Conservation (phyloP, 2,888 invertebrate genomes). For the Dasysyrphus albostriatus region DNA sequence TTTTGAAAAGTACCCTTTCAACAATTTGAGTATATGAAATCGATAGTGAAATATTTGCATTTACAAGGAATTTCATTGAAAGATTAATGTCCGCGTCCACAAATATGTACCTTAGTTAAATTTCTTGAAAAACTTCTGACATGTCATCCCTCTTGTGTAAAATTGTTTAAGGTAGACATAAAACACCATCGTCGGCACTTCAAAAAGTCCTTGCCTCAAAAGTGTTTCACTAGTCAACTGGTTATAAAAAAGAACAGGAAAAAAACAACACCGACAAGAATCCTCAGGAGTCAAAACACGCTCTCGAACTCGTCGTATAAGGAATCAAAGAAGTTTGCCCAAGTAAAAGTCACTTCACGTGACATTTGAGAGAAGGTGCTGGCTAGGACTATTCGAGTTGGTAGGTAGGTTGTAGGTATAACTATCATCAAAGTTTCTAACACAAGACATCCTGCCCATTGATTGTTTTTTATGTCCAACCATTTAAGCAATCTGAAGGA, state of each 20-base stretch:
- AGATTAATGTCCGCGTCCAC: constrained; percentile 35
- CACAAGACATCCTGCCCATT: constrained; percentile 67
- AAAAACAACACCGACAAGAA: constrained; percentile 11
- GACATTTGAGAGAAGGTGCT: constrained; percentile 63
- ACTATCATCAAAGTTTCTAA: constrained; percentile 67
- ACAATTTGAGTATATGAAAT: background rate
- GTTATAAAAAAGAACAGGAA: constrained; percentile 26
- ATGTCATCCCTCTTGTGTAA: constrained; percentile 35
- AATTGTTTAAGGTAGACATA: constrained; percentile 21
- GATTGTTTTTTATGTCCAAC: constrained; percentile 73
- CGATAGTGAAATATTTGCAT: constrained; percentile 16
- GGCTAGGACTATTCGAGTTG: constrained; percentile 30
- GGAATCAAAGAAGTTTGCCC: constrained; percentile 63
- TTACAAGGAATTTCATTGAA: constrained; percentile 23
- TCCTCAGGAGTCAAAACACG: constrained; percentile 55
- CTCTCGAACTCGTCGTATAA: constrained; percentile 33
- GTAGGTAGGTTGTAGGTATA: constrained; percentile 43
- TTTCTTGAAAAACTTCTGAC: constrained; percentile 25
- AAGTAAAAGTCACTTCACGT: constrained; percentile 74
- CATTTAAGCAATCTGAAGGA: constrained; percentile 72
- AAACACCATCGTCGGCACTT: constrained; percentile 48
- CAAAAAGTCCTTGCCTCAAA: constrained; percentile 48
- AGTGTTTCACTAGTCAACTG: constrained; percentile 44
- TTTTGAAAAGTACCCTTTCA: background rate
- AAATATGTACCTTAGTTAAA: constrained; percentile 27